Conservation (phyloP, 2,797 vertebrate species). For the Tokudaia tokunoshimensis region DNA sequence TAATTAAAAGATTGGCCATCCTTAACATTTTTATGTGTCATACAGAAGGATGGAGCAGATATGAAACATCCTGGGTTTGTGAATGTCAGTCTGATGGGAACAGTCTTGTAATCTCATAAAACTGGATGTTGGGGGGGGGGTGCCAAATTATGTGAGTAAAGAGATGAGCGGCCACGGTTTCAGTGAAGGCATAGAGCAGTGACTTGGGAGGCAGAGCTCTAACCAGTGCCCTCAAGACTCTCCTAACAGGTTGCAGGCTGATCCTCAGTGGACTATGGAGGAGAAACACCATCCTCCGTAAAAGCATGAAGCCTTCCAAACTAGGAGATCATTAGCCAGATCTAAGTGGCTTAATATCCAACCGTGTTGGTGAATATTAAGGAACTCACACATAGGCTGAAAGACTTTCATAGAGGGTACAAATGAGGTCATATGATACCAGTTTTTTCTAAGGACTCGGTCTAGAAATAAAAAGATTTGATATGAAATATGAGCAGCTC, state of each 20-base stretch:
- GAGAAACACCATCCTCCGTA: constrained; percentile 8
- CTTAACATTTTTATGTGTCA: constrained; percentile 42
- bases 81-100: background rate
- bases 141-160: background rate
- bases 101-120: constrained; percentile 23
- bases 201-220: background rate
- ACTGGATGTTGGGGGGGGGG: background rate
- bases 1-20: constrained; percentile 28
- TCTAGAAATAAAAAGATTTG: constrained; percentile 44
- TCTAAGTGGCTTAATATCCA: background rate
- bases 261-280: background rate
- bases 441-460: background rate
- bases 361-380: background rate
- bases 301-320: background rate
- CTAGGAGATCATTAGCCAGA: background rate
- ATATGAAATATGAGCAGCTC: background rate
- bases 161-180: background rate
- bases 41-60: background rate
- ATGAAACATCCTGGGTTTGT: background rate
- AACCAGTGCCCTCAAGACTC: background rate
- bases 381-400: background rate
- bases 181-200: background rate
- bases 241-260: background rate
- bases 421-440: constrained; percentile 10
- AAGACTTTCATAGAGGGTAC: background rate